Evolutionary conservation across 2,888 invertebrate genomes (phyloP).

Genomic region (Drosophila mayaguana): DNA sequence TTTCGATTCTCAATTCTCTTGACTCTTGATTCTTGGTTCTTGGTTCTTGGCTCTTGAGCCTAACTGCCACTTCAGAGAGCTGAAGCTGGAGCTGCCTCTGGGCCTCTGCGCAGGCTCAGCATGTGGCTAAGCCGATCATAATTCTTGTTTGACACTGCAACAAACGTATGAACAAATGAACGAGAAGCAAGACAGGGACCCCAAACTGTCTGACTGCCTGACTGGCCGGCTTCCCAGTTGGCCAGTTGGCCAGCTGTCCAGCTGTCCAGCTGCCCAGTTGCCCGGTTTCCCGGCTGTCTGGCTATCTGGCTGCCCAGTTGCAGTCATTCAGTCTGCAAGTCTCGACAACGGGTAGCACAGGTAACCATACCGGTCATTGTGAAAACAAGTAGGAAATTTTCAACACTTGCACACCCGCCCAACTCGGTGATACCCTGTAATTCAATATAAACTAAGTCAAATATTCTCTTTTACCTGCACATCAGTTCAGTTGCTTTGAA

Average conservation of each 20-base stretch:
- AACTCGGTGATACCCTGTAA: slow-evolving; percentile 20
- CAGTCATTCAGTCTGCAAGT: slow-evolving; percentile 52
- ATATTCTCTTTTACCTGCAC: neutral
- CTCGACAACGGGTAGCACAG: slow-evolving; percentile 53
- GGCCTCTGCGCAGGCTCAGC: slow-evolving; percentile 75
- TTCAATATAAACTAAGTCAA: neutral
- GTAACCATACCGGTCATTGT: slow-evolving; percentile 24
- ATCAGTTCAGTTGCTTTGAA: no score
- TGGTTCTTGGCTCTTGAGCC: slow-evolving; percentile 23
- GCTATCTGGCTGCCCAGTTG: slow-evolving; percentile 23
- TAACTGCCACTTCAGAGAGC: slow-evolving; percentile 57
- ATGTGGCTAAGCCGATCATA: slow-evolving; percentile 85
- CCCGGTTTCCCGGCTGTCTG: slow-evolving; percentile 20
- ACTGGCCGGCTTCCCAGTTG: slow-evolving; percentile 41
- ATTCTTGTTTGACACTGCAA: slow-evolving; percentile 84
- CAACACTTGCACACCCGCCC: neutral
- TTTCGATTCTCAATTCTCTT: slow-evolving; percentile 33
- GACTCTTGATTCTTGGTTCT: slow-evolving; percentile 41
- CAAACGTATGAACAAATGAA: slow-evolving; percentile 80
- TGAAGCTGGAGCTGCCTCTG: slow-evolving; percentile 40
- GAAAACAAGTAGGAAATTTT: slow-evolving; percentile 40
- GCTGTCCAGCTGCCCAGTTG: slow-evolving; percentile 15
- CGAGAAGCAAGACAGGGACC: slow-evolving; percentile 68
- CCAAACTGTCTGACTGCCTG: slow-evolving; percentile 40
- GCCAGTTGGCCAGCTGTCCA: slow-evolving; percentile 18